Base-by-base conservation (phyloP, 2,797 vertebrate species). In the Nyctibius grandis region DNA sequence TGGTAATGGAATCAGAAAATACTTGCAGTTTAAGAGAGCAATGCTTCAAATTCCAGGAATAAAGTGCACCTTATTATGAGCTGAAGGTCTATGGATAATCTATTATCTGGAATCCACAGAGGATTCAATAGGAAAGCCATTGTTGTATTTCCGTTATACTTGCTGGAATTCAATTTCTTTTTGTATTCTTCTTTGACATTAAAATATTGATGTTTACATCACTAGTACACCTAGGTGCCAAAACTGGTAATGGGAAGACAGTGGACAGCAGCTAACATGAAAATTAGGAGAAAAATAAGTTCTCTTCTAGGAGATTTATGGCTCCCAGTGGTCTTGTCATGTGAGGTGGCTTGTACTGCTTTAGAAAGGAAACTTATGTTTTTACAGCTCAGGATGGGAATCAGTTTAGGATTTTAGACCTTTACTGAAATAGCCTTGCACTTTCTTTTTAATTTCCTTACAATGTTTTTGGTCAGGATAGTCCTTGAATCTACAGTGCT, bases 191-290 rank as follows among this genome's bases (percentile, higher is more conserved):
- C 74, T 68, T 44, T 88, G 91, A 74, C 18, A 3, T 91, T 97
- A 88, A 96, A 95, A 93, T 95, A 97, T 95, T 95, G 94, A 93
- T 97, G 88, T 96, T 97, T 96, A 94, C 91, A 93, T 97, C 88
- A 65, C 48, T 63, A 21, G 65, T 85, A 54, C 63, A 79, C 77
- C 86, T 57, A 73, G 36, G 56, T 95, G 82, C 85, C 94, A 95
- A 42, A 69, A 20, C 51, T 48, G 76, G 79, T 94, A 72, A 42
- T 38, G 48, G 74, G 79, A 78, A 91, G 92, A 78, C 51, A 83
- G 82, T 59, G 76, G 73, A 56, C 65, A 92, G 74, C 84, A 93
- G 86, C 72, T 93, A 91, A 95, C 26, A 81, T 60, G 84, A 74
- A 94, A 97, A 96, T 91, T 38, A 95, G 48, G 70, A 64, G 70